Conservation (phyloP, 2,797 vertebrate genomes). For the Acrocephalus scirpaceus region DNA sequence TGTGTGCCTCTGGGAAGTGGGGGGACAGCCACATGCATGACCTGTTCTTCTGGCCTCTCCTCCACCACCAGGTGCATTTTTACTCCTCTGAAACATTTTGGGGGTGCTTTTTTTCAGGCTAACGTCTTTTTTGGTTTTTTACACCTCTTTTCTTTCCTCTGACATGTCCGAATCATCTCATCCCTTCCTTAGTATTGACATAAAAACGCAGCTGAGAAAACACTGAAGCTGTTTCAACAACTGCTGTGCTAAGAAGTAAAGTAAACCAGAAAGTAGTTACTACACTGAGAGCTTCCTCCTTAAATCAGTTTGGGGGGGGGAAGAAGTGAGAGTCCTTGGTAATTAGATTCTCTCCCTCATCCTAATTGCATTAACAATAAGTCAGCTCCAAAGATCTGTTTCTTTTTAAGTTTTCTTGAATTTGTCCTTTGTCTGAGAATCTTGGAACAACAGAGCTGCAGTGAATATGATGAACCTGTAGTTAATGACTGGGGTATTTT, state of each 20-base stretch:
- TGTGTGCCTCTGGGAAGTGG: slow-evolving; percentile 30
- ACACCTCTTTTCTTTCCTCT: neutral
- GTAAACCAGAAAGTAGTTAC: slow-evolving; percentile 45
- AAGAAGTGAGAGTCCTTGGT: slow-evolving; percentile 66
- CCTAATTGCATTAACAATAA: slow-evolving; percentile 67
- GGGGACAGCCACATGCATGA: slow-evolving; percentile 76
- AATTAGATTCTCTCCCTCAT: slow-evolving; percentile 67
- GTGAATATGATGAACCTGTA: slow-evolving; percentile 70
- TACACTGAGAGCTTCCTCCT: slow-evolving; percentile 34
- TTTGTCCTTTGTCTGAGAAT: slow-evolving; percentile 73
- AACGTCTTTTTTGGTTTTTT: neutral
- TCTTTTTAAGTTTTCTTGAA: slow-evolving; percentile 71
- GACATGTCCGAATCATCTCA: neutral
- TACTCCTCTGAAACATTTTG: slow-evolving; percentile 18
- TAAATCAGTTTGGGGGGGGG: neutral
- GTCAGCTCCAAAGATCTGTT: slow-evolving; percentile 71
- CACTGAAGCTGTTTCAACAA: slow-evolving; percentile 39
- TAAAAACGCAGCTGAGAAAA: slow-evolving; percentile 55
- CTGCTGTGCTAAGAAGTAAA: slow-evolving; percentile 29
- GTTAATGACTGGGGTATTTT: slow-evolving; percentile 63
- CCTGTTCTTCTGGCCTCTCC: slow-evolving; percentile 78
- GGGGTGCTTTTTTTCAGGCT: neutral
- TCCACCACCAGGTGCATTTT: slow-evolving; percentile 28
- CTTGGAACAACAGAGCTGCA: slow-evolving; percentile 65
- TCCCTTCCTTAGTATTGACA: slow-evolving; percentile 20